Evolutionary conservation across 1,140 invertebrate genomes (phyloP), one percentile per base, ranked within the genome.

Genomic region (Lepidurus packardi): DNA sequence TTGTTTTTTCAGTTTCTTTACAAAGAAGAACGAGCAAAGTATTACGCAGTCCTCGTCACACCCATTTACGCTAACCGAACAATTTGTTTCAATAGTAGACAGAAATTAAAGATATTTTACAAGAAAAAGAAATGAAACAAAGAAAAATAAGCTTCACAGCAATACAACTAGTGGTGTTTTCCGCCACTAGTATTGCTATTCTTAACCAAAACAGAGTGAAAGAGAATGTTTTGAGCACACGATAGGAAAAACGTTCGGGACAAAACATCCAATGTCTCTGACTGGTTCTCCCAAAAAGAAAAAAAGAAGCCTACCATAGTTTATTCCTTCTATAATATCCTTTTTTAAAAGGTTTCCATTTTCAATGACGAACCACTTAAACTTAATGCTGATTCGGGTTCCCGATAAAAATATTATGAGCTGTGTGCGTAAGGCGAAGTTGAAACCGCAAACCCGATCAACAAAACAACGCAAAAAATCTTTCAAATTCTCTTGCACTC

Each of bases 401-500:
- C 53, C 21, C 53, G 53, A 16, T 7, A 65, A 65, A 65, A 65
- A 13, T 65, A 13, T n/a, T 65, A 13, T 65, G 53, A 65, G 53
- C 53, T 65, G 53, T 65, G 53, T 65, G 53, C 53, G 53, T 65
- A 65, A 65, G 53, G 53, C 53, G 8, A 65, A 65, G 21, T 65
- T 65, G 53, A 65, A 65, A 65, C 53, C 53, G 16, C 53, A 21
- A n/a, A 65, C 53, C 21, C 13, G 53, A 65, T 65, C 53, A 65
- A 65, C 21, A 7, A 13, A 65, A n/a, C 53, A 65, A 65, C 34
- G 34, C 34, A 34, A 34, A 34, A 34, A 34, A 34, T 34, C 34
- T 34, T 65, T 16, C 53, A 65, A 65, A 13, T 65, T 16, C 13
- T 65, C 53, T 65, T 65, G 53, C 53, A 65, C 53, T 65, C 53